Evolutionary conservation across 1,140 invertebrate species (phyloP).

Genomic region (Ostrea denselamellosa): DNA sequence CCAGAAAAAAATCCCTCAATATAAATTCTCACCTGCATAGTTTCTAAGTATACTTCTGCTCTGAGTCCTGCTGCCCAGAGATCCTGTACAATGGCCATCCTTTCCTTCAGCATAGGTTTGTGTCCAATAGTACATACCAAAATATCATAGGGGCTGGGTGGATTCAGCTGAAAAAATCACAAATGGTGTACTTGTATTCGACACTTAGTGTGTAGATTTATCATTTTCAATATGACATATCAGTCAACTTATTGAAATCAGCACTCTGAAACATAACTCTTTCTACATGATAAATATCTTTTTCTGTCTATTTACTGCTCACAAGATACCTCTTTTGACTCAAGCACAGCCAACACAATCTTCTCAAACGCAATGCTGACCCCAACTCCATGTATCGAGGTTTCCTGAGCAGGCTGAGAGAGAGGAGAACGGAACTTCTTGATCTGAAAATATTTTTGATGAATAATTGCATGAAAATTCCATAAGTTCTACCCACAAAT

Average conservation of each 20-base stretch:
- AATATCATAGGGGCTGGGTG: constrained; percentile 81
- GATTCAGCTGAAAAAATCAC: constrained; percentile 60
- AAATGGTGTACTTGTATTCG: background rate
- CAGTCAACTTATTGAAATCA: too few species aligned
- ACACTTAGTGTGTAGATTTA: too few species aligned
- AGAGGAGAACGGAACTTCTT: constrained; percentile 63
- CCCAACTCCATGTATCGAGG: constrained; percentile 82
- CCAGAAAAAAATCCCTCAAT: too few species aligned
- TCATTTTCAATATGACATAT: too few species aligned
- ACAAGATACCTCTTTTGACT: constrained; percentile 76
- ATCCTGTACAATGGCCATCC: constrained; percentile 82
- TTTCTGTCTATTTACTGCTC: too few species aligned
- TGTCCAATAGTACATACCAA: constrained; percentile 84
- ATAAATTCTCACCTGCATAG: constrained; percentile 74
- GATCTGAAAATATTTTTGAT: constrained; percentile 59
- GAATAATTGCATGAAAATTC: too few species aligned
- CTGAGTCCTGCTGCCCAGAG: constrained; percentile 82
- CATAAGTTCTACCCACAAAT: too few species aligned
- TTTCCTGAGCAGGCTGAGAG: constrained; percentile 33
- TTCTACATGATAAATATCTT: too few species aligned
- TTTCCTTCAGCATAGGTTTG: constrained; percentile 83
- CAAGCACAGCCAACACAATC: constrained; percentile 81
- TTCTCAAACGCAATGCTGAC: constrained; percentile 87
- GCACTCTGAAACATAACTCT: too few species aligned
- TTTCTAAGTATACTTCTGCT: constrained; percentile 80